phyloP scores from a whole-genome alignment of 2,888 invertebrate genomes.

The Scaptomyza flava region DNA sequence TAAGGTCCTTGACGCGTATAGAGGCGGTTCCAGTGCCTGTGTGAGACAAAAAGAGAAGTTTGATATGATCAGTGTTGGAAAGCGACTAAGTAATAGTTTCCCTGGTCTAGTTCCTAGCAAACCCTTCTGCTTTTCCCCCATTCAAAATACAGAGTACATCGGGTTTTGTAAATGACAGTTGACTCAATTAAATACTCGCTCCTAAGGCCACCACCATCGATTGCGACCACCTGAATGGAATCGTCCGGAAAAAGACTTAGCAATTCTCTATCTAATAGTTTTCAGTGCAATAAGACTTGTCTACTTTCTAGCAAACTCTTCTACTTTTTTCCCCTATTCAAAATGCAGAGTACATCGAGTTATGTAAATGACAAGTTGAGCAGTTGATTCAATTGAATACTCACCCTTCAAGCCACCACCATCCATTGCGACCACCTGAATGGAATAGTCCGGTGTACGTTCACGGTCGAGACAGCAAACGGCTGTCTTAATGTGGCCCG shows the following conservation, averaged over 20 bases:
- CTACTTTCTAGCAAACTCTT: no score
- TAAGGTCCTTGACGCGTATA: conserved; percentile 97
- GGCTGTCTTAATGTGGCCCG: conserved; percentile 97
- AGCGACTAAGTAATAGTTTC: no score
- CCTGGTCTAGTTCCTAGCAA: no score
- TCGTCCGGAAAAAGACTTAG: no score
- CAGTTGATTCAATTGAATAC: conserved; percentile 13
- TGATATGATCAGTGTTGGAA: no score
- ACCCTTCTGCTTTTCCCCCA: no score
- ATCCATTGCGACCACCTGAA: conserved; percentile 97
- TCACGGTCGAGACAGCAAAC: conserved; percentile 97
- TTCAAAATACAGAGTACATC: not conserved
- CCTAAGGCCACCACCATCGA: no score
- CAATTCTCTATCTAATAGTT: not conserved
- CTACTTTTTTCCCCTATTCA: not conserved
- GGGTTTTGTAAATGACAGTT: no score
- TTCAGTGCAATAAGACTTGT: no score
- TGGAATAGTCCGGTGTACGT: conserved; percentile 97
- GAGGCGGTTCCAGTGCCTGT: conserved; percentile 92
- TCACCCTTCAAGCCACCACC: conserved; percentile 96
- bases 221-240: no score
- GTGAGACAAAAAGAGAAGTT: not conserved
- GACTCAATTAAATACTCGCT: no score
- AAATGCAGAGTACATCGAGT: not conserved
- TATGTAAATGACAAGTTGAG: conserved; percentile 1